Percentiles rank a stretch among this genome's conserved stretches.
These are phyloP conservation scores for honey bee (Apis mellifera) DNA, from an alignment of 1,140 invertebrate genomes.

Conservation along the genomic window DNA sequence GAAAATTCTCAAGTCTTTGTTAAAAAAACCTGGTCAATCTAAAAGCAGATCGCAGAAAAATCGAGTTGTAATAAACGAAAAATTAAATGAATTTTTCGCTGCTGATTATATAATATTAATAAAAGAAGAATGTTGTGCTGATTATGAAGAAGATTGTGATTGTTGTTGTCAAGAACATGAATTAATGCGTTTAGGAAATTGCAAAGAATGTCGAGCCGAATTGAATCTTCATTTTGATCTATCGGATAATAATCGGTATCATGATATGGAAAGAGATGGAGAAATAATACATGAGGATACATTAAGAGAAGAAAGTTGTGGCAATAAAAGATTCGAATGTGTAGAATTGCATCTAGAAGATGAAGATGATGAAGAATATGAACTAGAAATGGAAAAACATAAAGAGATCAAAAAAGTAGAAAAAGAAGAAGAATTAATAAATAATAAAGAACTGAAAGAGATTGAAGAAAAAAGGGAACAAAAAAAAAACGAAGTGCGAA, in stretches of 20 bases:
- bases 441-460: slow-evolving; percentile 44
- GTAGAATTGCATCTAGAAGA: slow-evolving; percentile 59
- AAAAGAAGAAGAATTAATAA: slow-evolving; percentile 76
- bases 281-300: slow-evolving; percentile 35
- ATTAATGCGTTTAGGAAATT: slow-evolving; percentile 85
- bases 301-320: slow-evolving; percentile 36
- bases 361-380: slow-evolving; percentile 79
- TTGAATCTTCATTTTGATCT: slow-evolving; percentile 73
- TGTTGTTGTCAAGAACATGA: slow-evolving; percentile 89
- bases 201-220: slow-evolving; percentile 79
- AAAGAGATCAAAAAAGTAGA: slow-evolving; percentile 61
- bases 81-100: slow-evolving; percentile 92
- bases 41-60: slow-evolving; percentile 82
- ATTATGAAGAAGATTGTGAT: slow-evolving; percentile 87
- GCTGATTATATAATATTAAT: slow-evolving; percentile 94
- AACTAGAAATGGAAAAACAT: slow-evolving; percentile 75
- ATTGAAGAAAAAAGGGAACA: slow-evolving; percentile 7
- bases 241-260: slow-evolving; percentile 47
- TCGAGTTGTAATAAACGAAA: slow-evolving; percentile 92
- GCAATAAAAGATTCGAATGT: slow-evolving; percentile 50
- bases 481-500: background rate
- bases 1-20: slow-evolving; percentile 82
- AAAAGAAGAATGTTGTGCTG: slow-evolving; percentile 90
- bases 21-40: slow-evolving; percentile 82
- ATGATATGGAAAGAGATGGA: slow-evolving; percentile 41